Conservation (phyloP, 2,113 vertebrate species). For the Gavia stellata region DNA sequence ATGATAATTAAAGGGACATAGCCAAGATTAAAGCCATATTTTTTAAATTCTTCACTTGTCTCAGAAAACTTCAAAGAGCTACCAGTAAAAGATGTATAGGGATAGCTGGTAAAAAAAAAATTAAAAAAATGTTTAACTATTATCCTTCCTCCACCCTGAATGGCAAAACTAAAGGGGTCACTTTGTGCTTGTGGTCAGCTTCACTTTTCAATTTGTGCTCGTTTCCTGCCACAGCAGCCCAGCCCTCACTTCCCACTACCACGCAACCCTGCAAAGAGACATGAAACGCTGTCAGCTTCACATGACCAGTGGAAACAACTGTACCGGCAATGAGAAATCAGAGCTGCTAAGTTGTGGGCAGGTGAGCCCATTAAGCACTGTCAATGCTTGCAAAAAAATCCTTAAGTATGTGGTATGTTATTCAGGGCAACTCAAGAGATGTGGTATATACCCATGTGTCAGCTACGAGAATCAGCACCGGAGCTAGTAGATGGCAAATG, state of each 20-base stretch:
- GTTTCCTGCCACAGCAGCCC: not conserved
- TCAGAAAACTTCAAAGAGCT: not conserved
- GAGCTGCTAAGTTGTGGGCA: not conserved
- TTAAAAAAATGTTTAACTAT: not conserved
- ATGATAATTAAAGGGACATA: constrained; percentile 25
- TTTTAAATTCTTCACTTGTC: not conserved
- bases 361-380: not conserved
- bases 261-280: not conserved
- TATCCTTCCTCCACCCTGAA: not conserved
- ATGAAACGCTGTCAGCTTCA: not conserved
- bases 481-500: not conserved
- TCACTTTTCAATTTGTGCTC: not conserved
- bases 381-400: not conserved
- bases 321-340: not conserved
- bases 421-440: not conserved
- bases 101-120: not conserved
- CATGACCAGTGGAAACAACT: not conserved
- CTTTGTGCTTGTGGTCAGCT: not conserved
- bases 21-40: not conserved
- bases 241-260: not conserved
- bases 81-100: not conserved
- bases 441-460: not conserved
- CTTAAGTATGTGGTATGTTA: not conserved
- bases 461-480: not conserved
- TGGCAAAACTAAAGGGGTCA: not conserved